Percentiles rank a stretch among this genome's conserved stretches.
phyloP scores from a whole-genome alignment of 2,797 vertebrate genomes.

The Sebastiscus tertius region DNA sequence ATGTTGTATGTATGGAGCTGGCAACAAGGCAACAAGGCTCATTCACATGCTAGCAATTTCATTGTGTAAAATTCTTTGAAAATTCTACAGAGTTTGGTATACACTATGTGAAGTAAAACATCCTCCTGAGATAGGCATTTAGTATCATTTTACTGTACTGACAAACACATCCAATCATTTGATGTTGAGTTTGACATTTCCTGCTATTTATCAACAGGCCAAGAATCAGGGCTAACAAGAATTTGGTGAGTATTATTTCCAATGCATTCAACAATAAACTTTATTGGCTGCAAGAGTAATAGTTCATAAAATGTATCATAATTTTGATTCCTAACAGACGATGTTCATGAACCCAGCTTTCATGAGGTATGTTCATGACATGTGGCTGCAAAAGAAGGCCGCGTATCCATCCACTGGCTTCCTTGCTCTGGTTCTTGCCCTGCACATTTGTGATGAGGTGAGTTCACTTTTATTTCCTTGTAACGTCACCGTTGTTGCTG shows the following conservation, averaged over 20 bases:
- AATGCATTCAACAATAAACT: not conserved
- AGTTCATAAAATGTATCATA: not conserved
- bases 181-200: not conserved
- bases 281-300: no score
- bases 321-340: slow-evolving; percentile 23
- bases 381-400: slow-evolving; percentile 15
- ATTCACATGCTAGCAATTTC: no score
- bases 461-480: not conserved
- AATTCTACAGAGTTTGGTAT: no score
- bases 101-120: not conserved
- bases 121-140: no score
- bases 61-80: no score
- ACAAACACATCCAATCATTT: not conserved
- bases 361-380: slow-evolving; percentile 39
- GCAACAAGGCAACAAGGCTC: no score
- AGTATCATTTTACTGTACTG: not conserved
- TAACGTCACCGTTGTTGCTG: not conserved
- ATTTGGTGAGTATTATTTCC: slow-evolving; percentile 37
- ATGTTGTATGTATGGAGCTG: no score
- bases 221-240: slow-evolving; percentile 33
- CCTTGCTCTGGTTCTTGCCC: slow-evolving; percentile 30
- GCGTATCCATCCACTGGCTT: slow-evolving; percentile 58
- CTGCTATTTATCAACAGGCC: not conserved
- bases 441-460: slow-evolving; percentile 57
- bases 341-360: slow-evolving; percentile 51